Percentiles rank a stretch among this genome's conserved stretches.
These are phyloP conservation scores for Diabrotica undecimpunctata DNA, from an alignment of 1,140 invertebrate genomes.

Conservation along the genomic window DNA sequence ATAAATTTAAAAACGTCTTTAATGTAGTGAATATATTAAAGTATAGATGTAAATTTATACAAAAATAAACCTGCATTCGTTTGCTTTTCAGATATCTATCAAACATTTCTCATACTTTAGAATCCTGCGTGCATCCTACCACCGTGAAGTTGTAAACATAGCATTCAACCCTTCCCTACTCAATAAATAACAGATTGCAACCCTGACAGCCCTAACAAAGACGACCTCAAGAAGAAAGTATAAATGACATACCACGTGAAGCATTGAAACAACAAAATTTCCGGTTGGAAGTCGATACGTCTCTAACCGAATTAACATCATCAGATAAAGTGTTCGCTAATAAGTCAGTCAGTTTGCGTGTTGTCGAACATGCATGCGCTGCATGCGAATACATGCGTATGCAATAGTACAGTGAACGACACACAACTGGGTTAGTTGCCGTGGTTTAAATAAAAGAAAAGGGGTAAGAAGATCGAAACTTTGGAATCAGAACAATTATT, in stretches of 20 bases:
- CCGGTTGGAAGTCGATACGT: background rate
- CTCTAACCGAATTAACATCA: slow-evolving; percentile 2
- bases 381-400: background rate
- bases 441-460: too few relatives aligned
- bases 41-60: too few relatives aligned
- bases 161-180: background rate
- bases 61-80: too few relatives aligned
- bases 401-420: background rate
- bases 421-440: too few relatives aligned
- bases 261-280: background rate
- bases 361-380: background rate
- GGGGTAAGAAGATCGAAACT: too few relatives aligned
- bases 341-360: background rate
- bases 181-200: background rate
- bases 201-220: background rate
- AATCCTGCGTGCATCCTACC: background rate
- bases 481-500: too few relatives aligned
- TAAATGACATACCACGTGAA: background rate
- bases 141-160: background rate
- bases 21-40: too few relatives aligned
- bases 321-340: background rate
- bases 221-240: background rate
- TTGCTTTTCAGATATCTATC: too few relatives aligned
- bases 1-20: too few relatives aligned
- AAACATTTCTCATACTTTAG: too few relatives aligned